Percentiles rank a stretch among this genome's conserved stretches.
Evolutionary conservation across 2,797 vertebrate genomes (phyloP).

Genomic region (Characodon lateralis): DNA sequence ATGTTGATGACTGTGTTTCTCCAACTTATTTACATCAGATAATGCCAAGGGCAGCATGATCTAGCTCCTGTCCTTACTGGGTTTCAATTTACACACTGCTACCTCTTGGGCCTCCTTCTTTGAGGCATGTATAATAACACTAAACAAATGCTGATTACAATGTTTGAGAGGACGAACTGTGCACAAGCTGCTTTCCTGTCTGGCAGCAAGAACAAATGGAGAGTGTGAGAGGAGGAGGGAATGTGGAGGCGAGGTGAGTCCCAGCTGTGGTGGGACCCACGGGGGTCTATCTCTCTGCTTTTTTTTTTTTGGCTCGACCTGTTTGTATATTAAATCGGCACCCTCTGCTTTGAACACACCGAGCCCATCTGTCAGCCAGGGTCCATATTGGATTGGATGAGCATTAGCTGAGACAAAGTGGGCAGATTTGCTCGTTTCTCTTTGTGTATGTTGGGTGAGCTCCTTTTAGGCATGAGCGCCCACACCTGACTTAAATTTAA

Average conservation of each 20-base stretch:
- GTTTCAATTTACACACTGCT: slow-evolving; percentile 46
- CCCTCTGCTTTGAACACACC: slow-evolving; percentile 82
- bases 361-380: slow-evolving; percentile 83
- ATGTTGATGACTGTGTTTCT: background rate
- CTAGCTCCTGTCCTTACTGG: slow-evolving; percentile 43
- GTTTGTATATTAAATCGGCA: slow-evolving; percentile 83
- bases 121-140: slow-evolving; percentile 70
- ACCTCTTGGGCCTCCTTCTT: slow-evolving; percentile 49
- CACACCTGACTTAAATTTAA: slow-evolving; percentile 49
- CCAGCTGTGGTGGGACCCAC: slow-evolving; percentile 84
- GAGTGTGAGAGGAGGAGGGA: slow-evolving; percentile 33
- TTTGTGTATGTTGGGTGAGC: slow-evolving; percentile 33
- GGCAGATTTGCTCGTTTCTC: slow-evolving; percentile 71
- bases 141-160: slow-evolving; percentile 78
- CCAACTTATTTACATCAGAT: background rate
- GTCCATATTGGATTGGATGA: slow-evolving; percentile 81
- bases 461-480: slow-evolving; percentile 31
- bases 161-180: slow-evolving; percentile 58
- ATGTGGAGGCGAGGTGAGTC: slow-evolving; percentile 55
- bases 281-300: slow-evolving; percentile 70
- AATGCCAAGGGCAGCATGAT: slow-evolving; percentile 46
- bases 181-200: slow-evolving; percentile 59
- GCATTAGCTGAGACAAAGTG: slow-evolving; percentile 80
- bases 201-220: slow-evolving; percentile 70
- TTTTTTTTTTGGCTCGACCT: slow-evolving; percentile 75